phyloP scores from a whole-genome alignment of 2,888 invertebrate species.

The Drosophila dives region DNA sequence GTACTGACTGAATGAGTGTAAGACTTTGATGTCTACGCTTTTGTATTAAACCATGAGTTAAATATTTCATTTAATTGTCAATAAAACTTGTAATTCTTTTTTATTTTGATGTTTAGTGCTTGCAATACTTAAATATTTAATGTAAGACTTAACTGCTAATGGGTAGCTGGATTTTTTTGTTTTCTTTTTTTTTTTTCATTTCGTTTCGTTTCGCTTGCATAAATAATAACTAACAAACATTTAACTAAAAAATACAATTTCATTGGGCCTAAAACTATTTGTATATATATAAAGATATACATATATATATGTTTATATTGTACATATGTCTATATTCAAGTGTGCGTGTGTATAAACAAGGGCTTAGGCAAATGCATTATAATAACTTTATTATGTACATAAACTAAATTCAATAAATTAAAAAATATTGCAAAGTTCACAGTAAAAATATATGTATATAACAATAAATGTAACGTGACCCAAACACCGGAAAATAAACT shows the following conservation, averaged over 20 bases:
- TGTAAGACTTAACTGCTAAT: constrained; percentile 59
- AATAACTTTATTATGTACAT: constrained; percentile 62
- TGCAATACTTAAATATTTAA: constrained; percentile 72
- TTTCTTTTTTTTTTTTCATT: constrained; percentile 18
- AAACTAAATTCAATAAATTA: constrained; percentile 77
- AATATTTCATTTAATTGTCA: constrained; percentile 65
- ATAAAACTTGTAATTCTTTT: constrained; percentile 71
- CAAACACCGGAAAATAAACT: constrained; percentile 69
- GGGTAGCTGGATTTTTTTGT: constrained; percentile 27
- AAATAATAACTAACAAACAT: constrained; percentile 81
- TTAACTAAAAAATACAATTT: constrained; percentile 66
- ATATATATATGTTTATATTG: constrained; percentile 19
- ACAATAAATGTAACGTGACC: constrained; percentile 66
- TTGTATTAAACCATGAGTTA: constrained; percentile 29
- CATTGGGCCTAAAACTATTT: constrained; percentile 44
- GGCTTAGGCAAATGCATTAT: constrained; percentile 30
- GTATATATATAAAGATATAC: constrained; percentile 13
- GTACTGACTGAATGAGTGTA: constrained; percentile 14
- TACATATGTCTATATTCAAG: constrained; percentile 9
- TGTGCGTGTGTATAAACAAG: constrained; percentile 56
- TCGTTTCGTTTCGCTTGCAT: constrained; percentile 56
- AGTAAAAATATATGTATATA: constrained; percentile 52
- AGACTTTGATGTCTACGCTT: constrained; percentile 21
- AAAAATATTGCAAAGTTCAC: constrained; percentile 74
- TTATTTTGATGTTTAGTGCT: constrained; percentile 70